Base-by-base conservation (phyloP, 37 sponge, comb jelly and placozoan genomes). In the Ianthella basta region DNA sequence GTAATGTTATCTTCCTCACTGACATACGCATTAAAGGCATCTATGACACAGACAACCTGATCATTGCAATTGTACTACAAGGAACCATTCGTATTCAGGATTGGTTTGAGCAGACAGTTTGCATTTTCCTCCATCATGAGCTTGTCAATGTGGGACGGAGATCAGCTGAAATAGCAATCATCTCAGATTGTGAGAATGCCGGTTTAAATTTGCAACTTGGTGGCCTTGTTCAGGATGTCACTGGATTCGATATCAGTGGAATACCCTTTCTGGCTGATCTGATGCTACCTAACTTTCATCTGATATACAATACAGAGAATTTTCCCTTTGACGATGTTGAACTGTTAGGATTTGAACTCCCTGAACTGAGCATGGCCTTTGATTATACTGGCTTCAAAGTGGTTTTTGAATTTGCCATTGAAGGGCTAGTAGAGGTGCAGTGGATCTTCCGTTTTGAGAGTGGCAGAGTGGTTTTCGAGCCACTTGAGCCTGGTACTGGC, bases 341-440 rank as follows among this genome's bases (percentile, higher is more conserved):
- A 64, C 66, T 64, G 66, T 64, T 72, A 30, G 82, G 61, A 32
- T 59, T 60, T 60, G 82, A 81, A 81, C 5, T 81, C 5, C 39
- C 21, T 16, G 13, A 53, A 16, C 34, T 81, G 15, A 27, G 24
- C 15, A 21, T 81, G 21, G 82, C 64, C 21, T n/a, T n/a, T n/a
- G n/a, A n/a, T 83, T 68, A 50, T 83, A 35, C 14, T 83, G 2
- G 56, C 72, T 40, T 72, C 83, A 35, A 57, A 30, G 19, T 19
- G 72, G 20, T 6, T 68, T 14, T 36, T n/a, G n/a, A n/a, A n/a
- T n/a, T n/a, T n/a, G n/a, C n/a, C n/a, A n/a, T n/a, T n/a, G n/a
- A n/a, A n/a, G n/a, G n/a, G n/a, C n/a, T n/a, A n/a, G n/a, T n/a
- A n/a, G n/a, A n/a, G n/a, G n/a, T n/a, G n/a, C n/a, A n/a, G n/a